Evolutionary conservation across 2,113 vertebrate genomes (phyloP), one percentile per base, ranked within the genome.

Genomic region (Apeltes quadracus): DNA sequence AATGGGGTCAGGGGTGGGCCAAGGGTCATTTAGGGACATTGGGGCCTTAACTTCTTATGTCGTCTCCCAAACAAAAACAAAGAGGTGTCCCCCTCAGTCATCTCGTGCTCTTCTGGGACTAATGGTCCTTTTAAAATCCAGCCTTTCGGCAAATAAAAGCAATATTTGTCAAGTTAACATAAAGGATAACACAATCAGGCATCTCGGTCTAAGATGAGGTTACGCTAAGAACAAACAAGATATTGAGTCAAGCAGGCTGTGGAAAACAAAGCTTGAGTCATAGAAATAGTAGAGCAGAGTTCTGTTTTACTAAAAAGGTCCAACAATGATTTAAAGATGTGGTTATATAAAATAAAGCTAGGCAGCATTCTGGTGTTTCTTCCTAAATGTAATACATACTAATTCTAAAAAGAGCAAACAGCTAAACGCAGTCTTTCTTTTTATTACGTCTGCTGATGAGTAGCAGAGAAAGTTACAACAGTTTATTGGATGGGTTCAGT

Each of bases 61-160:
- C 90, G 91, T 87, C 83, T 84, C 74, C 81, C 68, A 75, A 76
- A 85, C 81, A 82, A 92, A 72, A 92, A 87, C n/a, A n/a, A 92
- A 76, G 63, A 48, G 61, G 57, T 3, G 12, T 3, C 39, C 11
- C 39, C 11, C 25, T 64, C 69, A 69, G 48, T 53, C 69, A 34
- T 1, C 56, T 7, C 27, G 34, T 38, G 7, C 53, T 73, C 59
- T 72, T 32, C 55, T 22, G 23, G 53, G 69, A 78, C 59, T 76
- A 76, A 79, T 76, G 51, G 48, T 62, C 41, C 70, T 62, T 61
- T 64, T 69, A 53, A 82, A 72, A 76, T 18, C 34, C 66, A 69
- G 16, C 18, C 34, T 59, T 41, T 69, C n/a, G 25, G 38, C 61
- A 11, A 75, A 61, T 1, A 83, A 46, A 53, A 64, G 69, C 25